These are phyloP conservation scores for Caenorhabditis sulstoni DNA, from an alignment of 2,888 invertebrate genomes.

Conservation along the genomic window DNA sequence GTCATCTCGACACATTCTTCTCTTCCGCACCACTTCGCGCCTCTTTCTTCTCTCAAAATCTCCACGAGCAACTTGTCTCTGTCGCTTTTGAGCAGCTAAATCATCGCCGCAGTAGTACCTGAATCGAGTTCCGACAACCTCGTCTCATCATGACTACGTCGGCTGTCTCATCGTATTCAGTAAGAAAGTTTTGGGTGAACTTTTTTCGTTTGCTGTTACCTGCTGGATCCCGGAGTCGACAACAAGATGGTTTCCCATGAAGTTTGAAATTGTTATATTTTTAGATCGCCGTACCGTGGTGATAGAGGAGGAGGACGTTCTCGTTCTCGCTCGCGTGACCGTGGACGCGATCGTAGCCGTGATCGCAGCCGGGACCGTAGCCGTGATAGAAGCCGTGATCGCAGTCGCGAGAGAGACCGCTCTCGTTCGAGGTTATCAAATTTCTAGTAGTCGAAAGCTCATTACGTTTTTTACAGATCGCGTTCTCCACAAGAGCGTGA, in stretches of 20 bases:
- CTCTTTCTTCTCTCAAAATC: constrained; percentile 50
- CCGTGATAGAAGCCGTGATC: constrained; percentile 46
- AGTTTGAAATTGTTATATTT: no score
- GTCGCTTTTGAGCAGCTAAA: constrained; percentile 47
- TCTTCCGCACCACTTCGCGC: constrained; percentile 48
- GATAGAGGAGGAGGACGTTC: constrained; percentile 58
- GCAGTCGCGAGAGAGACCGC: constrained; percentile 52
- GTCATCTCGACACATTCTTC: constrained; percentile 55
- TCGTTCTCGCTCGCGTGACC: constrained; percentile 58
- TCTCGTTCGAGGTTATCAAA: constrained; percentile 50
- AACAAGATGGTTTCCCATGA: not conserved
- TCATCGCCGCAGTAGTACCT: constrained; percentile 48
- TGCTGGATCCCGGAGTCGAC: not conserved
- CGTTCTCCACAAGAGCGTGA: constrained; percentile 57
- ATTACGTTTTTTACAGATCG: constrained; percentile 43
- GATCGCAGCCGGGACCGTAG: constrained; percentile 53
- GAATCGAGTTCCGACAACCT: constrained; percentile 37
- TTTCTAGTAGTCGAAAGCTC: no score
- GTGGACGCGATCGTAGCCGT: constrained; percentile 61
- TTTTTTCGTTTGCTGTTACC: constrained; percentile 41
- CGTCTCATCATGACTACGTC: constrained; percentile 50
- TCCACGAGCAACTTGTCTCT: constrained; percentile 33
- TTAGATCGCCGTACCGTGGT: constrained; percentile 59
- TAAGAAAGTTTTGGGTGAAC: constrained; percentile 42
- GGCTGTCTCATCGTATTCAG: constrained; percentile 46